Evolutionary conservation across 2,888 invertebrate genomes (phyloP).

Genomic region (Zootermopsis nevadensis): DNA sequence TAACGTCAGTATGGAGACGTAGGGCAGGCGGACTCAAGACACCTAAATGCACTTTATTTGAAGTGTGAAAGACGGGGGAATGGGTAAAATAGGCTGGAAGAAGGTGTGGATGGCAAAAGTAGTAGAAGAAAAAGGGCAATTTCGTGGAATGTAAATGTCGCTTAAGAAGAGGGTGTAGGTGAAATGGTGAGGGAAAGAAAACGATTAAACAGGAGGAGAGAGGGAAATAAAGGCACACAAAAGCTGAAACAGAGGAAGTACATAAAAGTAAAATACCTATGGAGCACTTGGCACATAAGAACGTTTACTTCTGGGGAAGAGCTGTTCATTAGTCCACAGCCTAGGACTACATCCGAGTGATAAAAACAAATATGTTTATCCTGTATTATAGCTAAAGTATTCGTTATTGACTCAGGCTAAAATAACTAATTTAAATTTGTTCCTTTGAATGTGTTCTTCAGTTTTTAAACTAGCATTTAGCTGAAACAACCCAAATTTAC

Average conservation of each 20-base stretch:
- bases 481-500: no score
- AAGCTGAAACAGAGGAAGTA: conserved; percentile 8
- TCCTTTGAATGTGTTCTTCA: no score
- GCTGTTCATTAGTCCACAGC: no score
- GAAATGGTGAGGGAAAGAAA: conserved; percentile 29
- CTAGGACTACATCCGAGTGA: no score
- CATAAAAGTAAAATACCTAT: not conserved
- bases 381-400: no score
- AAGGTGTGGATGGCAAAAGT: conserved; percentile 26
- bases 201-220: conserved; percentile 35
- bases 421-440: no score
- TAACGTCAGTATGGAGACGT: conserved; percentile 8
- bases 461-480: no score
- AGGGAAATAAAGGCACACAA: not conserved
- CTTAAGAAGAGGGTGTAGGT: conserved; percentile 35
- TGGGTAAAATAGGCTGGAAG: conserved; percentile 5
- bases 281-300: not conserved
- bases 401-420: no score
- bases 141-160: conserved; percentile 43
- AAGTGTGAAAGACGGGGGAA: conserved; percentile 36
- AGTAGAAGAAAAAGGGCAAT: conserved; percentile 29
- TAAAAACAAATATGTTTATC: no score
- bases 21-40: conserved; percentile 21
- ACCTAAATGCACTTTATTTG: conserved; percentile 46
- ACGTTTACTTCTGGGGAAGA: no score